Evolutionary conservation across 1,140 invertebrate genomes (phyloP).

Genomic region (Samia ricini): DNA sequence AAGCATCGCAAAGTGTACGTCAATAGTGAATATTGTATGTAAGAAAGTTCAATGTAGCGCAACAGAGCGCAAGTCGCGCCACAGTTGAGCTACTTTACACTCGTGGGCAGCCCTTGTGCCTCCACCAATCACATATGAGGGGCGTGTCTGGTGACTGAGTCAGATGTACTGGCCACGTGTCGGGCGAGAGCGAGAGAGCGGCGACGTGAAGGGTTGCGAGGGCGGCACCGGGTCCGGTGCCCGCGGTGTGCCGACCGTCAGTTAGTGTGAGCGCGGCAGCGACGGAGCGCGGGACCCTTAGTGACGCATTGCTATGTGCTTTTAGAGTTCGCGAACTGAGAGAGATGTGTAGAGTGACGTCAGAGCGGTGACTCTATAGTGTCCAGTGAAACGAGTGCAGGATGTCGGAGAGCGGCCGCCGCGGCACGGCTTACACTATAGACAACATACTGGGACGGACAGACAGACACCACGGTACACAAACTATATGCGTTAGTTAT

Average conservation of each 20-base stretch:
- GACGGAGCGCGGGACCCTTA: background rate
- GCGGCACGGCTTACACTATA: constrained; percentile 58
- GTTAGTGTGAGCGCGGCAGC: background rate
- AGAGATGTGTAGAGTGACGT: background rate
- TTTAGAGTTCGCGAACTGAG: background rate
- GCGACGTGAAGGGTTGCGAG: background rate
- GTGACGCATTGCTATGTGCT: background rate
- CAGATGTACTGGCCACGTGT: background rate
- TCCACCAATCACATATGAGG: background rate
- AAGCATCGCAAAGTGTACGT: background rate
- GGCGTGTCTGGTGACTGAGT: background rate
- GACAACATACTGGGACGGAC: constrained; percentile 61
- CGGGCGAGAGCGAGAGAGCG: background rate
- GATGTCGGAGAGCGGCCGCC: constrained; percentile 50
- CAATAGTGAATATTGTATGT: too few relatives aligned
- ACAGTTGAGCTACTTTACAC: background rate
- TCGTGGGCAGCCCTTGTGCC: background rate
- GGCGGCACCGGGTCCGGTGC: background rate
- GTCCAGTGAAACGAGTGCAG: background rate
- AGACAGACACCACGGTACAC: constrained; percentile 28
- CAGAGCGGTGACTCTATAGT: background rate
- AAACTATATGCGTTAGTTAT: background rate
- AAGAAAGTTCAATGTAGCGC: background rate
- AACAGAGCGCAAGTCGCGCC: background rate
- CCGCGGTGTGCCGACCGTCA: background rate